These are phyloP conservation scores for Brevipalpus yothersi DNA, from an alignment of 1,140 invertebrate species.

Conservation along the genomic window DNA sequence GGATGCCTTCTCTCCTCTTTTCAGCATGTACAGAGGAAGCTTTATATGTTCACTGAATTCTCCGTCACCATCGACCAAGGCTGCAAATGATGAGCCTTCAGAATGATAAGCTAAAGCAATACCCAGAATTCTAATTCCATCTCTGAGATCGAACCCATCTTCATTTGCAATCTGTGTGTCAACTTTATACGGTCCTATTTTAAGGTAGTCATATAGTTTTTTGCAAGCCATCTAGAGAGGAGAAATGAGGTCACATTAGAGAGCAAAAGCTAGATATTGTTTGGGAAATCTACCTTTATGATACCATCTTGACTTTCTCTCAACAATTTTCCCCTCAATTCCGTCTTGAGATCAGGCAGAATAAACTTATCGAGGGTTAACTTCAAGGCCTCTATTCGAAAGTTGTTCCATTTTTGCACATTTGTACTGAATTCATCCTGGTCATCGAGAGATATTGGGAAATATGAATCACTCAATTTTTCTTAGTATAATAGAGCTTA, in stretches of 20 bases:
- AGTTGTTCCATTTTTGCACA: slow-evolving; percentile 84
- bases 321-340: slow-evolving; percentile 50
- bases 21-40: slow-evolving; percentile 45
- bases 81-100: slow-evolving; percentile 64
- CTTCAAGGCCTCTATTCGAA: slow-evolving; percentile 63
- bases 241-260: not conserved
- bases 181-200: slow-evolving; percentile 58
- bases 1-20: slow-evolving; percentile 25
- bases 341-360: slow-evolving; percentile 64
- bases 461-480: not conserved
- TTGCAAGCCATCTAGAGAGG: slow-evolving; percentile 39
- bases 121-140: slow-evolving; percentile 62
- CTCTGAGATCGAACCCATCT: slow-evolving; percentile 63
- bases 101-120: slow-evolving; percentile 61
- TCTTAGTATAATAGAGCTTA: slow-evolving; percentile 15
- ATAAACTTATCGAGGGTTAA: slow-evolving; percentile 64
- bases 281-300: slow-evolving; percentile 24
- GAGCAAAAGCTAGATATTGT: not conserved
- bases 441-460: not conserved
- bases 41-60: slow-evolving; percentile 73
- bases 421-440: slow-evolving; percentile 86
- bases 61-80: slow-evolving; percentile 59
- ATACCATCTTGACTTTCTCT: slow-evolving; percentile 73
- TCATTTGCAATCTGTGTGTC: slow-evolving; percentile 51
- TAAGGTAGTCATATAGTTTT: slow-evolving; percentile 72